A percentile compares a stretch with the other conserved stretches of the same genome.
Evolutionary conservation across 1,140 invertebrate species (phyloP).

Genomic region (Sycophila sp.): DNA sequence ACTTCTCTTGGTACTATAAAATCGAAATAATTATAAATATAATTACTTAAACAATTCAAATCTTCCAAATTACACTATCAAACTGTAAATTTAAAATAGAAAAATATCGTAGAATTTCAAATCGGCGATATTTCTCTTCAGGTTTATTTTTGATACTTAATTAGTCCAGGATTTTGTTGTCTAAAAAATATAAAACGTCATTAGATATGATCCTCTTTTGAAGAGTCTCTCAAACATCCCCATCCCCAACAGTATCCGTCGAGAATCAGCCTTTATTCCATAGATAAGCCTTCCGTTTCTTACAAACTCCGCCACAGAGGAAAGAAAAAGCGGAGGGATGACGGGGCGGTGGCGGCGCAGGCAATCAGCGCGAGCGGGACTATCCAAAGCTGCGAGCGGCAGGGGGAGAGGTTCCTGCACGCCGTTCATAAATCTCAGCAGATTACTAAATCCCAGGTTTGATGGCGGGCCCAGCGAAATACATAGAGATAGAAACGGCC

Average conservation of each 20-base stretch:
- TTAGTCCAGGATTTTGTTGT: too few species aligned
- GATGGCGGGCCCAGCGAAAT: slow-evolving; percentile 61
- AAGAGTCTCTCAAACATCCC: slow-evolving; percentile 22
- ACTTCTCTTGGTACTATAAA: too few species aligned
- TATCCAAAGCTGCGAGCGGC: slow-evolving; percentile 35
- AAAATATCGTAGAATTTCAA: too few species aligned
- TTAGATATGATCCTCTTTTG: slow-evolving; percentile 46
- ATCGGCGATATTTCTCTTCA: too few species aligned
- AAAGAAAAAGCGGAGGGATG: slow-evolving; percentile 28
- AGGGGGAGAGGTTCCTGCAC: slow-evolving; percentile 30
- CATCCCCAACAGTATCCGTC: slow-evolving; percentile 33
- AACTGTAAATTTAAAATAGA: too few species aligned
- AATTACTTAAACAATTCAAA: too few species aligned
- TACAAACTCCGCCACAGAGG: slow-evolving; percentile 14
- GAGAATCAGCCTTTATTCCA: slow-evolving; percentile 34
- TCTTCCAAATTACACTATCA: too few species aligned
- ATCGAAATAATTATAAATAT: too few species aligned
- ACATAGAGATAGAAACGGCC: background rate
- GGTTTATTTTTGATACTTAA: too few species aligned
- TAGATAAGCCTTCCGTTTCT: slow-evolving; percentile 34
- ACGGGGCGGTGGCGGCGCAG: background rate
- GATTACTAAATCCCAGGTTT: slow-evolving; percentile 68
- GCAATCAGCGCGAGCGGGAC: slow-evolving; percentile 25
- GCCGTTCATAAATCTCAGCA: slow-evolving; percentile 66
- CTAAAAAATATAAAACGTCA: too few species aligned